Conservation (phyloP, 2,797 vertebrate species). For the Merluccius polli region DNA sequence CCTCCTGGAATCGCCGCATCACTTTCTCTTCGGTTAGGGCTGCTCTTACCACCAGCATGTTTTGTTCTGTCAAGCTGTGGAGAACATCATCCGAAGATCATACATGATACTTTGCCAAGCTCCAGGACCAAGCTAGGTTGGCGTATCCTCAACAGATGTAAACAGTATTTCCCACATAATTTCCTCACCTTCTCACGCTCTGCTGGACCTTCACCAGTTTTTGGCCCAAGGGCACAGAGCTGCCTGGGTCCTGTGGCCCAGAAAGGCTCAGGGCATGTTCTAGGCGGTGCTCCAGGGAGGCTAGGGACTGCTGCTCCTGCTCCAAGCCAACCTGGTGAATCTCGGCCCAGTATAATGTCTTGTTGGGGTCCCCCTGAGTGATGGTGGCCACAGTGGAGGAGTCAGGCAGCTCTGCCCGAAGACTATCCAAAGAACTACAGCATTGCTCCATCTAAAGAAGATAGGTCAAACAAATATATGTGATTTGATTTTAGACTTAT, state of each 20-base stretch:
- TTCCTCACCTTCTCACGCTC: constrained; percentile 72
- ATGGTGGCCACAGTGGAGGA: constrained; percentile 55
- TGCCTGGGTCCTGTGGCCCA: constrained; percentile 35
- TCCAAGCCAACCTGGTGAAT: constrained; percentile 73
- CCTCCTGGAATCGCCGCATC: constrained; percentile 40
- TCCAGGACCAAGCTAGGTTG: neutral
- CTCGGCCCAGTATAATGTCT: constrained; percentile 65
- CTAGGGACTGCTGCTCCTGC: constrained; percentile 72
- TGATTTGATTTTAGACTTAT: neutral
- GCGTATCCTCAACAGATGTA: neutral
- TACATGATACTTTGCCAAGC: neutral
- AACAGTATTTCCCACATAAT: neutral
- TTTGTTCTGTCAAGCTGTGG: constrained; percentile 59
- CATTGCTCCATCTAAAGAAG: constrained; percentile 77
- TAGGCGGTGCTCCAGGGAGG: constrained; percentile 75
- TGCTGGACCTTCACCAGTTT: constrained; percentile 78
- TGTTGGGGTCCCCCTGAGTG: constrained; percentile 70
- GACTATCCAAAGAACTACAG: constrained; percentile 77
- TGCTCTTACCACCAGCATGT: constrained; percentile 46
- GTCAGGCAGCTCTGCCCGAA: constrained; percentile 80
- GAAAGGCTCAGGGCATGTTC: constrained; percentile 65
- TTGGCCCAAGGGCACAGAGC: constrained; percentile 58
- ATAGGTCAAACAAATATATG: neutral
- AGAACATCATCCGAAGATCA: neutral
- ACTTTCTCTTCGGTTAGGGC: constrained; percentile 50